Evolutionary conservation across 2,113 vertebrate species (phyloP).

Genomic region (Conger conger): DNA sequence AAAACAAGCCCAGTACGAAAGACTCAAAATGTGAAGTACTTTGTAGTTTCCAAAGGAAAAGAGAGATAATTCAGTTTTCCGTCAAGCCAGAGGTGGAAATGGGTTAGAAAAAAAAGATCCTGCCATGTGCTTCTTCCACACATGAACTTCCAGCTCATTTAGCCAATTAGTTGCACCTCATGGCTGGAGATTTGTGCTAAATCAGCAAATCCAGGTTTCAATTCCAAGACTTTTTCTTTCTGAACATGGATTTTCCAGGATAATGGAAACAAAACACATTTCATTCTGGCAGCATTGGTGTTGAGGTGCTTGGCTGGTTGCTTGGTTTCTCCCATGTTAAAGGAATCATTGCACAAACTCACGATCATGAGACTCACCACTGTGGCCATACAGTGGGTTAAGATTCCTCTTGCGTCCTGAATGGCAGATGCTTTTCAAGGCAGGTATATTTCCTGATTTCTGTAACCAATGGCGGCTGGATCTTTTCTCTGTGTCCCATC

Average conservation of each 20-base stretch:
- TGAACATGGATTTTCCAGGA: too few species aligned
- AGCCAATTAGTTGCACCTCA: too few species aligned
- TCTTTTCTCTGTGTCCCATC: slow-evolving; percentile 4
- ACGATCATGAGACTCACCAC: not conserved
- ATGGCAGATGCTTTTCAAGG: slow-evolving; percentile 7
- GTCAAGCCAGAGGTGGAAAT: too few species aligned
- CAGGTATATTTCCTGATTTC: slow-evolving; percentile 28
- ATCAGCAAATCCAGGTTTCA: too few species aligned
- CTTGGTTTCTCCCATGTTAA: not conserved
- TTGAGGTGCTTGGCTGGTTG: not conserved
- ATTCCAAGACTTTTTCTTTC: too few species aligned
- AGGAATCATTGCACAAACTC: not conserved
- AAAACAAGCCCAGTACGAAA: too few species aligned
- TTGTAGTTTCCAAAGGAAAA: too few species aligned
- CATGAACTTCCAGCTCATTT: not conserved
- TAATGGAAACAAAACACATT: not conserved
- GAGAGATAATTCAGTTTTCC: too few species aligned
- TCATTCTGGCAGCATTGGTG: not conserved
- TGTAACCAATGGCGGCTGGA: slow-evolving; percentile 13
- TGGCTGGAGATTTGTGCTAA: too few species aligned
- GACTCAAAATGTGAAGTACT: too few species aligned
- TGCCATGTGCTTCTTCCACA: too few species aligned
- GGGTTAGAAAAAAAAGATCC: too few species aligned
- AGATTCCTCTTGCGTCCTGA: not conserved
- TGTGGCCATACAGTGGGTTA: not conserved